These are phyloP conservation scores for Platycheirus rosarum DNA, from an alignment of 2,888 invertebrate species.

Conservation along the genomic window DNA sequence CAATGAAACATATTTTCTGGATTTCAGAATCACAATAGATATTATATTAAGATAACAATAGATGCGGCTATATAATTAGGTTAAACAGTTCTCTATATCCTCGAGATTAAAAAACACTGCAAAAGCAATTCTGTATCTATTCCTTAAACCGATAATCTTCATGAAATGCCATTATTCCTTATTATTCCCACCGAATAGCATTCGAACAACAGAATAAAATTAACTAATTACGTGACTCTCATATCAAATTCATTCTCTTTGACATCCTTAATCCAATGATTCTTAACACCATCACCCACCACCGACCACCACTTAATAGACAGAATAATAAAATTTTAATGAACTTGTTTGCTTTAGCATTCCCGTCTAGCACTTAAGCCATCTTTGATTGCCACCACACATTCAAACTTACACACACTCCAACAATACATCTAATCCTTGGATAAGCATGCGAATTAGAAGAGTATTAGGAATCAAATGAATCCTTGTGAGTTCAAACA, in stretches of 20 bases:
- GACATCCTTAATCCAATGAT: conserved; percentile 33
- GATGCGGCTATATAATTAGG: no score
- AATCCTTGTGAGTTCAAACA: conserved; percentile 59
- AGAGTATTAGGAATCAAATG: conserved; percentile 46
- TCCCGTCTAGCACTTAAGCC: conserved; percentile 19
- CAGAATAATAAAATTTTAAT: conserved; percentile 55
- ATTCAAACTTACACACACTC: neutral
- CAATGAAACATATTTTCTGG: no score
- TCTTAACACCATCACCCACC: neutral
- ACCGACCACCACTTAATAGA: conserved; percentile 2
- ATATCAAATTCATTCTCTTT: conserved; percentile 18
- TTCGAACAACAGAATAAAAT: conserved; percentile 3
- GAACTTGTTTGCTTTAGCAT: conserved; percentile 54
- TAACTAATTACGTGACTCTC: conserved; percentile 25
- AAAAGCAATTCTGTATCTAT: neutral
- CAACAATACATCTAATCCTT: conserved; percentile 32
- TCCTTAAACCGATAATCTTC: neutral
- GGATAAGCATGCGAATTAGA: conserved; percentile 53
- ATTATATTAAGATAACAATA: no score
- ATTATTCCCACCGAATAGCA: neutral
- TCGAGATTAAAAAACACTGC: no score
- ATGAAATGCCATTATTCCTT: neutral
- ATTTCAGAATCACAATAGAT: no score
- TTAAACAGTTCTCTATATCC: no score
- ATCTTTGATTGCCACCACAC: conserved; percentile 35